Conservation (phyloP, 2,797 vertebrate genomes). For the Hirundo rustica region DNA sequence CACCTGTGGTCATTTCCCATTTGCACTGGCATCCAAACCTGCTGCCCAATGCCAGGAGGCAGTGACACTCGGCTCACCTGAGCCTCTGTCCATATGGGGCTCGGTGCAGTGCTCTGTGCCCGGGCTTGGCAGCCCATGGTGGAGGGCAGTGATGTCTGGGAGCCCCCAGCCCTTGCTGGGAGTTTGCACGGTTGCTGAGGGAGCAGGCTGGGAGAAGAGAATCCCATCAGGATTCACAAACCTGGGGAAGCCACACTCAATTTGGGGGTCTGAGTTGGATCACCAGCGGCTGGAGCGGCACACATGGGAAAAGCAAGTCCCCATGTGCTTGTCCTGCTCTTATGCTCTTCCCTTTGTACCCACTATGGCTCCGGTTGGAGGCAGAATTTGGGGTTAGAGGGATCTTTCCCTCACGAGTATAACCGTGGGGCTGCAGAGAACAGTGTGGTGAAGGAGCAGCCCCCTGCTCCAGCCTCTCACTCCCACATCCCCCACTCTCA, state of each 20-base stretch:
- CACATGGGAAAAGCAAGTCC: background rate
- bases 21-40: background rate
- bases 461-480: too few relatives aligned
- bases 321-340: fast-evolving
- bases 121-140: fast-evolving
- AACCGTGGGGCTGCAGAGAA: background rate
- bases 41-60: background rate
- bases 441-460: background rate
- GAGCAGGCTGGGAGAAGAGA: background rate
- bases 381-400: background rate
- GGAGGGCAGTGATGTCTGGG: background rate
- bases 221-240: background rate
- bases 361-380: background rate
- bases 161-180: background rate
- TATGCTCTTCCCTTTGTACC: background rate
- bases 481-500: background rate
- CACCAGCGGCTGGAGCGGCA: background rate
- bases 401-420: fast-evolving
- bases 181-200: fast-evolving
- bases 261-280: background rate
- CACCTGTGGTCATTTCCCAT: background rate
- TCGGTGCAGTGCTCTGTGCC: fast-evolving
- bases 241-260: background rate
- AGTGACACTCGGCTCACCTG: fast-evolving
- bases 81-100: background rate